Conservation (phyloP, 2,888 invertebrate species). For the Drosophila sordidula region DNA sequence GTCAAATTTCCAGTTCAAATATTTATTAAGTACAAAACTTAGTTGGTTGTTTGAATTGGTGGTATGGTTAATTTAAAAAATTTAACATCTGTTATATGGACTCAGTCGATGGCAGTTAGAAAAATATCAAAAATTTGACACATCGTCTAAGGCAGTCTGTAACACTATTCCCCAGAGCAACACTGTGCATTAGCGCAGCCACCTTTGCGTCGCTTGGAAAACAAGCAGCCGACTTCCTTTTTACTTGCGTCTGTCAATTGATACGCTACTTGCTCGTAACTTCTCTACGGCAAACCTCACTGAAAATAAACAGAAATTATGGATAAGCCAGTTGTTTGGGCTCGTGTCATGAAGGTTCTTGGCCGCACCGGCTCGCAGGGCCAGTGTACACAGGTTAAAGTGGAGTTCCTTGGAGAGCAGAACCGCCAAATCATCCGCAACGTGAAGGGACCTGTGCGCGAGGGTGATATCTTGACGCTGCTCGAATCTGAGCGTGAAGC, state of each 20-base stretch:
- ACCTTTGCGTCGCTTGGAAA: constrained; percentile 46
- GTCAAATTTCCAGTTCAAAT: constrained; percentile 17
- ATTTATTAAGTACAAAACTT: accelerated
- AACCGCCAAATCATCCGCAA: constrained; percentile 99
- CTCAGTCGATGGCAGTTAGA: not conserved
- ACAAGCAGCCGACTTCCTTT: constrained; percentile 73
- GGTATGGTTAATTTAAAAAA: not conserved
- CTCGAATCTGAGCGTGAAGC: constrained; percentile 99
- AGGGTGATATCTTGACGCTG: constrained; percentile 99
- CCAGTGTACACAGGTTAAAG: constrained; percentile 99
- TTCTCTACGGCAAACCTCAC: constrained; percentile 64
- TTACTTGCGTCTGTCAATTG: constrained; percentile 82
- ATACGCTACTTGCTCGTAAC: constrained; percentile 58
- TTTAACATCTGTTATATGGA: not conserved
- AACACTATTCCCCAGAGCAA: constrained; percentile 31
- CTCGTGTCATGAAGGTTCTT: constrained; percentile 97
- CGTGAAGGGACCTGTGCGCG: constrained; percentile 99
- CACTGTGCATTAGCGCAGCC: constrained; percentile 50
- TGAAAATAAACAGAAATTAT: constrained; percentile 84
- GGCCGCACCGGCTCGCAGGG: constrained; percentile 99
- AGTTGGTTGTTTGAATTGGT: not conserved
- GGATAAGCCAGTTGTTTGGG: constrained; percentile 95
- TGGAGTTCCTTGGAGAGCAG: constrained; percentile 98
- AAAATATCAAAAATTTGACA: not conserved
- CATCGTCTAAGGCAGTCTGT: not conserved